A percentile compares a stretch with the other conserved stretches of the same genome.
These are phyloP conservation scores for Fregata magnificens DNA, from an alignment of 2,113 vertebrate genomes.

Conservation along the genomic window DNA sequence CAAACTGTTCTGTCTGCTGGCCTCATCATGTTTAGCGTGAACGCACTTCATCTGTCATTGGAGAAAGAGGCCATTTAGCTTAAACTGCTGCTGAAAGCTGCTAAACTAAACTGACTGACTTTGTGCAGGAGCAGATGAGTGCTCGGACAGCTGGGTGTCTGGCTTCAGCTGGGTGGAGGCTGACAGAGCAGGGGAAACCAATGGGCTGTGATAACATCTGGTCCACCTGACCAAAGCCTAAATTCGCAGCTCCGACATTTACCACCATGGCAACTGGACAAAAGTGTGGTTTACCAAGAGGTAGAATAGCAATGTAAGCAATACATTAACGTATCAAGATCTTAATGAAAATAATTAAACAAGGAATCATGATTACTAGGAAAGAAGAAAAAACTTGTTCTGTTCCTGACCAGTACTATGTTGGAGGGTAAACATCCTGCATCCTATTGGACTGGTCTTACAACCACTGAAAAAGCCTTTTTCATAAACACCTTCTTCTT, in stretches of 20 bases:
- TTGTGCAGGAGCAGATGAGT: fast-evolving
- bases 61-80: not conserved
- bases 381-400: not conserved
- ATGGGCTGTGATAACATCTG: not conserved
- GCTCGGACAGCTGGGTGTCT: not conserved
- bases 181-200: not conserved
- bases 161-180: not conserved
- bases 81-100: not conserved
- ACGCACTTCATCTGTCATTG: not conserved
- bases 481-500: not conserved
- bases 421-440: not conserved
- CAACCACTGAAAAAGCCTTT: not conserved
- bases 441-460: not conserved
- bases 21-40: not conserved
- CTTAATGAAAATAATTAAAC: not conserved
- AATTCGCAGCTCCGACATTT: not conserved
- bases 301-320: not conserved
- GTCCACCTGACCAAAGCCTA: not conserved
- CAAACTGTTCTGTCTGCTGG: not conserved
- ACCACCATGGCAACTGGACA: not conserved
- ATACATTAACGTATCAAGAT: not conserved
- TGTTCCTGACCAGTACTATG: not conserved
- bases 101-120: not conserved
- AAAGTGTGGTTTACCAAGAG: not conserved
- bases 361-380: not conserved